These are phyloP conservation scores for Nycticebus coucang DNA, from an alignment of 2,113 vertebrate species.

Conservation along the genomic window DNA sequence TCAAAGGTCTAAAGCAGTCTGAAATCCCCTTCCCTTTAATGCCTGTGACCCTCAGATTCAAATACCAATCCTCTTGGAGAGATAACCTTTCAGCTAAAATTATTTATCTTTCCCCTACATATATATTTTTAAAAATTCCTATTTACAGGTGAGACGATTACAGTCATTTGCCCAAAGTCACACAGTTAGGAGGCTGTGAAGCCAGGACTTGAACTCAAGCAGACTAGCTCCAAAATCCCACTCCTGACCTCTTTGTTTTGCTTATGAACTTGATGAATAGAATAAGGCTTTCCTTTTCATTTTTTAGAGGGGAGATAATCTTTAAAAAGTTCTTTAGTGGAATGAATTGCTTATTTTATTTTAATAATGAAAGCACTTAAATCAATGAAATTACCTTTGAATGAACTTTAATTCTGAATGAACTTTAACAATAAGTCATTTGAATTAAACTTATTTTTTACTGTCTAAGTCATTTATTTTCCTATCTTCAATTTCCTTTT, in stretches of 20 bases:
- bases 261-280: not conserved
- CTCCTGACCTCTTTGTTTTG: not conserved
- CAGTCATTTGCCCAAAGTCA: not conserved
- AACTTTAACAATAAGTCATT: not conserved
- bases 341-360: conserved; percentile 6
- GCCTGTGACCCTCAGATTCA: not conserved
- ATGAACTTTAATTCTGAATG: not conserved
- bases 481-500: not conserved
- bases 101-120: not conserved
- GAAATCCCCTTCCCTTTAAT: not conserved
- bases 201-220: not conserved
- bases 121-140: not conserved
- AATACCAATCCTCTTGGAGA: not conserved
- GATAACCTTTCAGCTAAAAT: not conserved
- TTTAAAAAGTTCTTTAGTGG: not conserved
- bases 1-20: not conserved
- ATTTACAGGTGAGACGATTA: not conserved
- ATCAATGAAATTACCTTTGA: not conserved
- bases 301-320: not conserved
- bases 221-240: not conserved
- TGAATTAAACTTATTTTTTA: not conserved
- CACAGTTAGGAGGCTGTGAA: not conserved
- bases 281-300: not conserved
- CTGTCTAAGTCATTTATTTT: not conserved
- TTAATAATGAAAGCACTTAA: not conserved